Conservation (phyloP, 2,888 invertebrate genomes). For the Axea sp. region DNA sequence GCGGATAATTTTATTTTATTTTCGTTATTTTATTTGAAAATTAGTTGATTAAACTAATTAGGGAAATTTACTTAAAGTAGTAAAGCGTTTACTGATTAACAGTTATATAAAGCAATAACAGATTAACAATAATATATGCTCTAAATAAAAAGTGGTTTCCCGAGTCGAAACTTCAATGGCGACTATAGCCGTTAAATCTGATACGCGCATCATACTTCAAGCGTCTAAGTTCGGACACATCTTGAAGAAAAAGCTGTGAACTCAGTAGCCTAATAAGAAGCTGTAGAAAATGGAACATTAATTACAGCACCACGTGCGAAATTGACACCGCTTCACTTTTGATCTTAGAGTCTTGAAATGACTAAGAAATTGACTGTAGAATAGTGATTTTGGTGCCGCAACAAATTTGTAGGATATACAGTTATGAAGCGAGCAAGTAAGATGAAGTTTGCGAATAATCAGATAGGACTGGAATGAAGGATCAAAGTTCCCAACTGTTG, state of each 20-base stretch:
- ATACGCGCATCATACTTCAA: slow-evolving; percentile 20
- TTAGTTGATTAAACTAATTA: no score
- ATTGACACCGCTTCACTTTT: slow-evolving; percentile 40
- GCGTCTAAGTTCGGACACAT: slow-evolving; percentile 10
- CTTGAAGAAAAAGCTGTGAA: slow-evolving; percentile 23
- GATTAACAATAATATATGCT: no score
- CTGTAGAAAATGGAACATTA: slow-evolving; percentile 35
- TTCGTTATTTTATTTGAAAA: no score
- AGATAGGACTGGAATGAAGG: slow-evolving; percentile 70
- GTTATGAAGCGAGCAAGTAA: no score
- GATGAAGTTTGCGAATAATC: slow-evolving; percentile 59
- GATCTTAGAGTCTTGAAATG: slow-evolving; percentile 35
- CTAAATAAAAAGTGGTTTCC: no score
- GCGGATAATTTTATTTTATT: no score
- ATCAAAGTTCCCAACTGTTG: slow-evolving; percentile 72
- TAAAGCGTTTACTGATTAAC: no score
- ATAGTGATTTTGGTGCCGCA: slow-evolving; percentile 27
- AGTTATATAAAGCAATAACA: no score
- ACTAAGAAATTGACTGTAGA: slow-evolving; percentile 39
- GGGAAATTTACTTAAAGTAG: no score
- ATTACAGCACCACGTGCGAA: slow-evolving; percentile 29
- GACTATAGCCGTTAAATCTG: slow-evolving; percentile 27
- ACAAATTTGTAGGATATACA: slow-evolving; percentile 33
- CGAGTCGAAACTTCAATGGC: slow-evolving; percentile 21
- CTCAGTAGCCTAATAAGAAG: slow-evolving; percentile 41